Evolutionary conservation across 2,113 vertebrate species (phyloP).

Genomic region (Sciurus niger): DNA sequence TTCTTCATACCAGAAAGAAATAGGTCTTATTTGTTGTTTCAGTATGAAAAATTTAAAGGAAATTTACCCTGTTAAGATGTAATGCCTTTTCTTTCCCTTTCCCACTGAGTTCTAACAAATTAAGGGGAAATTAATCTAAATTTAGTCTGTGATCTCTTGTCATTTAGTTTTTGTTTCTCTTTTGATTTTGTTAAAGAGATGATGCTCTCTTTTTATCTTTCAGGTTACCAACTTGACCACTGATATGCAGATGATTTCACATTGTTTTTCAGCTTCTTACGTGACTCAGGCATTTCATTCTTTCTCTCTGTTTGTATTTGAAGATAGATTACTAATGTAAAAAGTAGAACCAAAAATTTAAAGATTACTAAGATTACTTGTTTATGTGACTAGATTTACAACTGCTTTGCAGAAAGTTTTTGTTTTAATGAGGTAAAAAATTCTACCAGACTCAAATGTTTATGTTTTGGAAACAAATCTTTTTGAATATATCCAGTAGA

Average conservation of each 20-base stretch:
- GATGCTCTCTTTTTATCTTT: not conserved
- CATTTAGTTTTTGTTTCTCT: conserved; percentile 18
- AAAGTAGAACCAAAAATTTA: not conserved
- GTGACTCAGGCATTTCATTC: conserved; percentile 91
- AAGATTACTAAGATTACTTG: not conserved
- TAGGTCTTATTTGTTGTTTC: not conserved
- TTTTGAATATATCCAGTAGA: not conserved
- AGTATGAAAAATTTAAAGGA: not conserved
- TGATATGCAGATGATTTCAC: conserved; percentile 24
- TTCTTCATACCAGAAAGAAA: conserved; percentile 25
- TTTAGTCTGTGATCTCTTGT: not conserved
- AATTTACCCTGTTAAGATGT: not conserved
- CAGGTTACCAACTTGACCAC: not conserved
- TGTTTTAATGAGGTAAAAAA: conserved; percentile 26
- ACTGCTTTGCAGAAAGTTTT: not conserved
- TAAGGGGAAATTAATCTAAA: not conserved
- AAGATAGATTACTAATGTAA: conserved; percentile 80
- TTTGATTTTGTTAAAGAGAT: not conserved
- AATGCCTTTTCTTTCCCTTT: not conserved
- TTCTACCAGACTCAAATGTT: not conserved
- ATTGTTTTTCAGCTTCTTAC: conserved; percentile 90
- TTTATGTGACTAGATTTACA: not conserved
- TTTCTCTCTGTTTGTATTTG: conserved; percentile 89
- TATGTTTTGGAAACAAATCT: conserved; percentile 23
- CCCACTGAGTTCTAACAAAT: not conserved